Base-by-base conservation (phyloP, 2,797 vertebrate species). In the Crypturellus tataupa region DNA sequence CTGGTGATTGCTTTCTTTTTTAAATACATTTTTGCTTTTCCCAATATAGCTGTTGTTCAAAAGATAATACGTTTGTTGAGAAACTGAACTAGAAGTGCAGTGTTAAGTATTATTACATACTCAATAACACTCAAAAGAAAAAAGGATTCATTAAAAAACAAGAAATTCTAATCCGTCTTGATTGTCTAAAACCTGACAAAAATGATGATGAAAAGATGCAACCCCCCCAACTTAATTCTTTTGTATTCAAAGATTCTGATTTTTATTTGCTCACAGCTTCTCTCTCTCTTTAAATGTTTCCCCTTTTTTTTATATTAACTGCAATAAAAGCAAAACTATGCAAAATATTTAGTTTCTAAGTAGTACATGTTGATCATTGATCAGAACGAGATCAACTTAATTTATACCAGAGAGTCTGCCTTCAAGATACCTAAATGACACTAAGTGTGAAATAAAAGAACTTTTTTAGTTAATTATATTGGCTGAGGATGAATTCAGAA, bases 341-440 rank as follows among this genome's bases (percentile, higher is more conserved):
- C 10, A 82, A 93, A 87, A 80, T 78, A 44, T 62, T 80, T 73
- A 12, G 77, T 85, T 94, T 79, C 29, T 72, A 76, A 72, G 8
- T 71, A 81, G 69, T 35, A 51, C 3, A 65, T 84, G 84, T 71
- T 72, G 6, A 2, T 42, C 40, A 62, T 31, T 81, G 40, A 73
- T 77, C 23, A 68, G 55, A 89, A 81, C 9, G 65, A 76, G 39
- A 78, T 56, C 59, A 46, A 17, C 85, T 89, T 58, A 65, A 79
- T 83, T 90, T 71, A 68, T 23, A 77, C 23, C 6, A 59, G 80
- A 60, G 0, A 76, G 46, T 23, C 13, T 1, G 4, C 17, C 55
- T 81, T 90, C 37, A 35, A 39, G 29, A 14, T 75, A 51, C 5
- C 6, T 47, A 83, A 78, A 80, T 11, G n/a, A 67, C 71, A 6